These are phyloP conservation scores for Rhagologus leucostigma DNA, from an alignment of 2,113 vertebrate species.

Conservation along the genomic window DNA sequence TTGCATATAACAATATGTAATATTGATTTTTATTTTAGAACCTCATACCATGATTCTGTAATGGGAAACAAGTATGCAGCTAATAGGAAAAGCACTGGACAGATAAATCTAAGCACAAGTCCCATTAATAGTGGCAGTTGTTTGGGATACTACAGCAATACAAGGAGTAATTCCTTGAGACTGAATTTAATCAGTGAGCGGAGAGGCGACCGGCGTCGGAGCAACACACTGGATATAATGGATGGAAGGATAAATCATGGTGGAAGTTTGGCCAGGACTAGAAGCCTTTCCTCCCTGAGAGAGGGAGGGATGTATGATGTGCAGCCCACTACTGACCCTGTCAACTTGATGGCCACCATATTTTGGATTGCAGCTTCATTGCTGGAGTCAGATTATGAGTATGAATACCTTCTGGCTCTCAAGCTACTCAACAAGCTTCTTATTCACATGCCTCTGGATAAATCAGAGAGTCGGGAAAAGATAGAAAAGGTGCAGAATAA, in stretches of 20 bases:
- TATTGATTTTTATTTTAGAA: conserved; percentile 58
- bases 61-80: conserved; percentile 91
- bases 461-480: conserved; percentile 87
- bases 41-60: conserved; percentile 83
- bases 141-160: conserved; percentile 76
- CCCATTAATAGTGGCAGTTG: conserved; percentile 76
- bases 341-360: conserved; percentile 93
- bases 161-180: conserved; percentile 91
- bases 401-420: conserved; percentile 95
- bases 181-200: conserved; percentile 85
- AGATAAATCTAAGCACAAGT: conserved; percentile 89
- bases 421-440: conserved; percentile 93
- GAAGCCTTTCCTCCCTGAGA: conserved; percentile 91
- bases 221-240: conserved; percentile 94
- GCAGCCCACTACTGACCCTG: conserved; percentile 87
- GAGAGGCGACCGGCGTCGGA: conserved; percentile 84
- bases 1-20: neutral
- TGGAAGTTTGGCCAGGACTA: conserved; percentile 89
- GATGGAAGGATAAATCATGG: conserved; percentile 88
- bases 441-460: conserved; percentile 92
- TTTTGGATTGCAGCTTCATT: conserved; percentile 96
- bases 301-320: conserved; percentile 82
- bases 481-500: conserved; percentile 90
- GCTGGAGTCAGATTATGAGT: conserved; percentile 97
- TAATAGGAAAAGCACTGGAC: conserved; percentile 97